Evolutionary conservation across 1,140 invertebrate species (phyloP).

Genomic region (Sycobia sp.): DNA sequence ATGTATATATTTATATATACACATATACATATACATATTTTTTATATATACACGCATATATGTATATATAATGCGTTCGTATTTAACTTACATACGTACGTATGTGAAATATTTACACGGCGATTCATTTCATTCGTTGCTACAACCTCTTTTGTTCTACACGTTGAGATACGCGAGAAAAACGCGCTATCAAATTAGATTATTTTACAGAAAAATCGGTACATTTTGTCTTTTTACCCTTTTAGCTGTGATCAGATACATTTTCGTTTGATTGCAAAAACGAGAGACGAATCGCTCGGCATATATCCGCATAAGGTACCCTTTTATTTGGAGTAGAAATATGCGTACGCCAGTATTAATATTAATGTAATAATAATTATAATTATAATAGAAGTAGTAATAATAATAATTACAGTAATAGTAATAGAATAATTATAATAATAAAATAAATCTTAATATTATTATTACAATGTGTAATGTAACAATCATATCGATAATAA

Average conservation of each 20-base stretch:
- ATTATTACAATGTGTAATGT: conserved; percentile 49
- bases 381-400: conserved; percentile 33
- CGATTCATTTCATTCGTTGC: conserved; percentile 22
- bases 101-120: conserved; percentile 35
- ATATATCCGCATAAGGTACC: conserved; percentile 46
- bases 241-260: conserved; percentile 1
- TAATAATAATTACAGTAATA: conserved; percentile 40
- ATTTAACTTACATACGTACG: conserved; percentile 28
- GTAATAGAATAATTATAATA: conserved; percentile 49
- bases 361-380: conserved; percentile 44
- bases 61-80: conserved; percentile 40
- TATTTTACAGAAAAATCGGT: conserved; percentile 21
- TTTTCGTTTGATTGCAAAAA: conserved; percentile 27
- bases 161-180: conserved; percentile 1
- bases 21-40: conserved; percentile 43
- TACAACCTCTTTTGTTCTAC: conserved; percentile 26
- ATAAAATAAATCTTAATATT: conserved; percentile 48
- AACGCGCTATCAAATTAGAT: conserved; percentile 8
- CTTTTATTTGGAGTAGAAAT: conserved; percentile 59
- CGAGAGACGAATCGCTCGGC: conserved; percentile 31
- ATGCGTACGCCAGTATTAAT: conserved; percentile 55
- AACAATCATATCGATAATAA: conserved; percentile 52
- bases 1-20: conserved; percentile 51
- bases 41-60: conserved; percentile 36
- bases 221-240: neutral